These are phyloP conservation scores for Trachymyrmex cornetzi DNA, from an alignment of 1,140 invertebrate genomes.

Conservation along the genomic window DNA sequence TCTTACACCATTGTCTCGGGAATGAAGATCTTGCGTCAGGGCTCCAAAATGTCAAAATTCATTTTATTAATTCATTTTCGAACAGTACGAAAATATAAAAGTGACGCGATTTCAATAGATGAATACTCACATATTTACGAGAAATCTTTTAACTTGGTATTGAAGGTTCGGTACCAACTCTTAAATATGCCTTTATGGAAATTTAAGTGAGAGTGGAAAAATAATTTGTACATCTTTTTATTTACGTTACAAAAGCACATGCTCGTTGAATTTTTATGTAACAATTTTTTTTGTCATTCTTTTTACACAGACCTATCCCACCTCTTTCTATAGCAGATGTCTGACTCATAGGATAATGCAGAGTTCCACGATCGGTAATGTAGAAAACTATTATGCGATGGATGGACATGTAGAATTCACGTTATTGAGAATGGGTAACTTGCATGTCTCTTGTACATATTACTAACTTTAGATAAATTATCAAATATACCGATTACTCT, in stretches of 20 bases:
- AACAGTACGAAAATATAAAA: neutral
- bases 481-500: neutral
- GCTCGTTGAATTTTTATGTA: constrained; percentile 24
- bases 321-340: no score
- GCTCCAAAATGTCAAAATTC: neutral
- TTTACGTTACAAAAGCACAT: neutral
- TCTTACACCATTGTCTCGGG: neutral
- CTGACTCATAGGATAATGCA: constrained; percentile 3
- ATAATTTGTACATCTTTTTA: neutral
- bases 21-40: neutral
- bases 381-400: constrained; percentile 11
- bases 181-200: neutral
- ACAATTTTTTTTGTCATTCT: constrained; percentile 20
- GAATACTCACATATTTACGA: neutral
- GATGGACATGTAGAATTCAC: constrained; percentile 3
- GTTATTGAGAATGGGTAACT: neutral
- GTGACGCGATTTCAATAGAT: neutral
- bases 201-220: neutral
- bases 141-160: neutral
- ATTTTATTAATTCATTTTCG: neutral
- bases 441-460: neutral
- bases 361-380: neutral
- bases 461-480: neutral
- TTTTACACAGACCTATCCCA: no score
- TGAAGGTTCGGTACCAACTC: neutral